phyloP scores from a whole-genome alignment of 2,797 vertebrate genomes.

The Ataeniobius toweri region DNA sequence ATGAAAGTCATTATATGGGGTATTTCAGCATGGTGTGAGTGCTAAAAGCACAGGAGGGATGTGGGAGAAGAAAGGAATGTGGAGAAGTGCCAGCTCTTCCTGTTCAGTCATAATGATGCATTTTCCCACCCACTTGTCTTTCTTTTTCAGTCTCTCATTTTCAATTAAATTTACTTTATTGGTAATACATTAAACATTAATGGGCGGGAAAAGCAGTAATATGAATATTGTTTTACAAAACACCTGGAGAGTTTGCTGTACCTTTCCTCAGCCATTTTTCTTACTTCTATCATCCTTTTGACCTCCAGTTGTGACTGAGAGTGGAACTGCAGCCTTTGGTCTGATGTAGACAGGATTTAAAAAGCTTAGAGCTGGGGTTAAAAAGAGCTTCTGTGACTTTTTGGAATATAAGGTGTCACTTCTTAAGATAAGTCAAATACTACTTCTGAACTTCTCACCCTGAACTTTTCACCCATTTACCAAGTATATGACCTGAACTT shows the following conservation, averaged over 20 bases:
- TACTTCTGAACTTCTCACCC: neutral
- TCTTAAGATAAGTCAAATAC: slow-evolving; percentile 20
- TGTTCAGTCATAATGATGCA: slow-evolving; percentile 15
- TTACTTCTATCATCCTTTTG: slow-evolving; percentile 10
- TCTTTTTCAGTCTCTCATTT: slow-evolving; percentile 22
- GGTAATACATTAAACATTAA: slow-evolving; percentile 16
- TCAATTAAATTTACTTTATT: slow-evolving; percentile 24
- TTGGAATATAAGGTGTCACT: neutral
- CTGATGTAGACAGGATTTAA: slow-evolving; percentile 11
- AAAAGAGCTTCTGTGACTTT: slow-evolving; percentile 14
- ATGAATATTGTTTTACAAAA: slow-evolving; percentile 15
- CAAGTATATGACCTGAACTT: neutral
- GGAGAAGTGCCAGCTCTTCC: slow-evolving; percentile 52
- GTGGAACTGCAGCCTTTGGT: slow-evolving; percentile 28
- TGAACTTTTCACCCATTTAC: neutral
- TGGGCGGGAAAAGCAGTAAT: slow-evolving; percentile 17
- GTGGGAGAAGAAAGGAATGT: slow-evolving; percentile 61
- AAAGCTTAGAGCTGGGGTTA: neutral
- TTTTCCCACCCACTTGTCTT: slow-evolving; percentile 2
- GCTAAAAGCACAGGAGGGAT: slow-evolving; percentile 58
- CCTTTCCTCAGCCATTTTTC: slow-evolving; percentile 7
- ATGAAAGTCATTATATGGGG: slow-evolving; percentile 70
- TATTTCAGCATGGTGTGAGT: slow-evolving; percentile 53
- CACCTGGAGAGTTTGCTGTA: neutral
- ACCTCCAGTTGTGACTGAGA: slow-evolving; percentile 21